These are phyloP conservation scores for Centruroides sculpturatus DNA, from an alignment of 1,140 invertebrate genomes.

Conservation along the genomic window DNA sequence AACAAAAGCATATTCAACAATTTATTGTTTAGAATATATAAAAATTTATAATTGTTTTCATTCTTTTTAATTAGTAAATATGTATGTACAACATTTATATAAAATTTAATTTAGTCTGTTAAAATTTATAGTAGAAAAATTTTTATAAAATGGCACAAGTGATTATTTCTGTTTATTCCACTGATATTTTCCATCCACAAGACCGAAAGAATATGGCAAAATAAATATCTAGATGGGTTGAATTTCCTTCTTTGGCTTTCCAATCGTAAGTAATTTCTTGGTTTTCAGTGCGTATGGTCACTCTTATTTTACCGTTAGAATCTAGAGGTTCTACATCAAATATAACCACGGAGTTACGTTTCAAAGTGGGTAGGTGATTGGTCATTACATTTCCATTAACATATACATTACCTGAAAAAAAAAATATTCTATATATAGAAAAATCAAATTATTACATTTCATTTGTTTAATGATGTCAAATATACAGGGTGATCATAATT, in stretches of 20 bases:
- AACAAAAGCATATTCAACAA: no score
- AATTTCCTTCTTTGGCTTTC: not conserved
- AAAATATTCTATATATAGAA: not conserved
- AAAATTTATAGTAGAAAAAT: no score
- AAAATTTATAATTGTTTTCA: no score
- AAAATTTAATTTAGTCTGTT: no score
- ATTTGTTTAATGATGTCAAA: no score
- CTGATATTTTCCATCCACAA: not conserved
- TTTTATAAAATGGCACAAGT: no score
- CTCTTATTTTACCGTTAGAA: not conserved
- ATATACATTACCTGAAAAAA: not conserved
- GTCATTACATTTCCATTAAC: not conserved
- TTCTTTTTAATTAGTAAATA: no score
- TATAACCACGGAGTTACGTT: not conserved
- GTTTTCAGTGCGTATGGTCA: not conserved
- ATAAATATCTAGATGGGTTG: not conserved
- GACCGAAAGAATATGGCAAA: not conserved
- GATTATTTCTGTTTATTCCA: no score
- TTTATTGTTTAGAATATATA: no score
- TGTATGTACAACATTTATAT: no score
- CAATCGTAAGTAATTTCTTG: not conserved
- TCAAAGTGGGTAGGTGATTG: not conserved
- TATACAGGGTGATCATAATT: no score
- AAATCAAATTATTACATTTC: no score
- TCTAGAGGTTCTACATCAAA: not conserved